These are phyloP conservation scores for Solea senegalensis DNA, from an alignment of 2,113 vertebrate genomes.

Conservation along the genomic window DNA sequence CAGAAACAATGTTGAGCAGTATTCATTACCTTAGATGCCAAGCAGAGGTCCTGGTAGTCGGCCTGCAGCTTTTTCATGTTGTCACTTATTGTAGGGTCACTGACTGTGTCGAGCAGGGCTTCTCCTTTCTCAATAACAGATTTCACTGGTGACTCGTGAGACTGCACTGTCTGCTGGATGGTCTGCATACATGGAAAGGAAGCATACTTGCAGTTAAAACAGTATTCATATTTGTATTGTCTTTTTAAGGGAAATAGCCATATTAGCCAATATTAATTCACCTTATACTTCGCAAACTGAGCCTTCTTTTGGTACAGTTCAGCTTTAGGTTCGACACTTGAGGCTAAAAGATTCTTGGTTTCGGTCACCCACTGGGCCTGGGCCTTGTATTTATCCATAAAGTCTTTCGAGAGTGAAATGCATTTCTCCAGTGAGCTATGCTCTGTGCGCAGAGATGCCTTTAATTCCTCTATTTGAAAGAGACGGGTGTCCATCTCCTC, in stretches of 20 bases:
- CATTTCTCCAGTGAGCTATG: constrained; percentile 88
- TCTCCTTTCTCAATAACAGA: constrained; percentile 92
- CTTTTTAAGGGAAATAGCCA: neutral
- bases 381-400: constrained; percentile 90
- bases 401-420: constrained; percentile 91
- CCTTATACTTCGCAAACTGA: constrained; percentile 97
- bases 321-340: constrained; percentile 88
- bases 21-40: constrained; percentile 79
- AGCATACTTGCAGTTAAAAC: neutral
- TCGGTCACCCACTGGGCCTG: constrained; percentile 89
- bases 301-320: constrained; percentile 98
- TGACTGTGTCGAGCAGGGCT: constrained; percentile 85
- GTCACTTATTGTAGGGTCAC: constrained; percentile 82
- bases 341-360: constrained; percentile 82
- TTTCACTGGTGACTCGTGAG: constrained; percentile 89
- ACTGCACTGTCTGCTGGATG: constrained; percentile 90
- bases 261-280: constrained; percentile 41
- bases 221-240: neutral
- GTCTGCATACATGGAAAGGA: constrained; percentile 78
- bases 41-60: constrained; percentile 88
- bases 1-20: neutral
- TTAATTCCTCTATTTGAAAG: constrained; percentile 85
- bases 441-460: constrained; percentile 84
- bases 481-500: constrained; percentile 82
- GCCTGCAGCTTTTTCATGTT: constrained; percentile 86